These are phyloP conservation scores for Tanytarsus gracilentus DNA, from an alignment of 2,888 invertebrate genomes.

Conservation along the genomic window DNA sequence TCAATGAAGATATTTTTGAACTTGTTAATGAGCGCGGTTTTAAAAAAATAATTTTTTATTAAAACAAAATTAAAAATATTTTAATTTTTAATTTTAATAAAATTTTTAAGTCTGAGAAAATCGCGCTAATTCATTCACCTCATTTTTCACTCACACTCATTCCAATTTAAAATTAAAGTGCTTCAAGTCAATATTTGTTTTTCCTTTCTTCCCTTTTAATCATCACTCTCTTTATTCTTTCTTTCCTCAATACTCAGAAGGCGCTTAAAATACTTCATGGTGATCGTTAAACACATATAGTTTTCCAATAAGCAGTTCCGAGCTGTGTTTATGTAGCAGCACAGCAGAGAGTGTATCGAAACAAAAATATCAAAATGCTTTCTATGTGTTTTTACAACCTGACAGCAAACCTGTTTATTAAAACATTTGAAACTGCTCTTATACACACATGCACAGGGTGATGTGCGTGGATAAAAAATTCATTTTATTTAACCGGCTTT, in stretches of 20 bases:
- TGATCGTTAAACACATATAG: conserved; percentile 2
- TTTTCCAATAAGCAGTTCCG: background rate
- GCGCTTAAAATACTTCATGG: background rate
- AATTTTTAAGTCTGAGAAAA: too few relatives aligned
- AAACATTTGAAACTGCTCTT: too few relatives aligned
- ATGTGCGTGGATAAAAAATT: background rate
- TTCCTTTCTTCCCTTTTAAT: background rate
- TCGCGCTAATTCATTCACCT: background rate
- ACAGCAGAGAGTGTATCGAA: background rate
- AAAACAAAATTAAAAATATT: too few relatives aligned
- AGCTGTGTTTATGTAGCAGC: background rate
- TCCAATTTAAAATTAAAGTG: conserved; percentile 11
- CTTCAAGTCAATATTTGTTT: conserved; percentile 25
- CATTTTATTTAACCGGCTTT: too few relatives aligned
- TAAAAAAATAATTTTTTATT: too few relatives aligned
- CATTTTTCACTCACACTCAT: background rate
- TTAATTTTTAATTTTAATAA: too few relatives aligned
- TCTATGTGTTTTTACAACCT: conserved; percentile 18
- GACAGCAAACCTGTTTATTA: conserved; percentile 17
- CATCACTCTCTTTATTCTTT: background rate
- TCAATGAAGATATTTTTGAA: too few relatives aligned
- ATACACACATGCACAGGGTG: background rate
- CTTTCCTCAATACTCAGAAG: background rate
- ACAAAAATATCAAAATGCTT: conserved; percentile 12
- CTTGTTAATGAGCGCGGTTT: too few relatives aligned